Conservation (phyloP, 2,888 invertebrate species). For the Mamestra brassicae region DNA sequence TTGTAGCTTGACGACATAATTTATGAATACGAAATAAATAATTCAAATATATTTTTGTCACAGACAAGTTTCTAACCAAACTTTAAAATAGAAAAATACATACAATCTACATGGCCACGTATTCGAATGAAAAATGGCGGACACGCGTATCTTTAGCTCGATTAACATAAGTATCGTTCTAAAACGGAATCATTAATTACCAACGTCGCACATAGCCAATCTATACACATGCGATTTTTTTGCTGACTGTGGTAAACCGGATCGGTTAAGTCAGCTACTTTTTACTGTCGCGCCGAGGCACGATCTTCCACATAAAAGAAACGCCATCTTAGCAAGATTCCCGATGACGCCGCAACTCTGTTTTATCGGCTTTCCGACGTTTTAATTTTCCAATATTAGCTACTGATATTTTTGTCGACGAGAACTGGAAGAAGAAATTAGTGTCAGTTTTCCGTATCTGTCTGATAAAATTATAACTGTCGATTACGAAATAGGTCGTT, state of each 20-base stretch:
- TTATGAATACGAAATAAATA: constrained; percentile 7
- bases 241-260: constrained; percentile 66
- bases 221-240: constrained; percentile 60
- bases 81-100: not conserved
- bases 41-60: constrained; percentile 4
- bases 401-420: constrained; percentile 38
- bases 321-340: constrained; percentile 67
- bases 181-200: constrained; percentile 60
- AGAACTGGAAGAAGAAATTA: constrained; percentile 30
- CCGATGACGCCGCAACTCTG: constrained; percentile 63
- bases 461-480: constrained; percentile 4
- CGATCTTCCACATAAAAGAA: constrained; percentile 72
- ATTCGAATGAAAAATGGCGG: constrained; percentile 25
- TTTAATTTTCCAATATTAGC: constrained; percentile 51
- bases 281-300: constrained; percentile 69
- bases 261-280: constrained; percentile 71
- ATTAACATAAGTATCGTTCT: constrained; percentile 55
- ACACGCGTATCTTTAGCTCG: constrained; percentile 22
- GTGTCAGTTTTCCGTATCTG: constrained; percentile 8
- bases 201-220: constrained; percentile 43
- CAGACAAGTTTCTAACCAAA: constrained; percentile 12
- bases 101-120: constrained; percentile 10
- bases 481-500: not conserved
- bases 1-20: constrained; percentile 12
- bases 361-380: constrained; percentile 64